Evolutionary conservation across 2,888 invertebrate species (phyloP), one percentile per base, ranked within the genome.

Genomic region (Hetaerina titia): DNA sequence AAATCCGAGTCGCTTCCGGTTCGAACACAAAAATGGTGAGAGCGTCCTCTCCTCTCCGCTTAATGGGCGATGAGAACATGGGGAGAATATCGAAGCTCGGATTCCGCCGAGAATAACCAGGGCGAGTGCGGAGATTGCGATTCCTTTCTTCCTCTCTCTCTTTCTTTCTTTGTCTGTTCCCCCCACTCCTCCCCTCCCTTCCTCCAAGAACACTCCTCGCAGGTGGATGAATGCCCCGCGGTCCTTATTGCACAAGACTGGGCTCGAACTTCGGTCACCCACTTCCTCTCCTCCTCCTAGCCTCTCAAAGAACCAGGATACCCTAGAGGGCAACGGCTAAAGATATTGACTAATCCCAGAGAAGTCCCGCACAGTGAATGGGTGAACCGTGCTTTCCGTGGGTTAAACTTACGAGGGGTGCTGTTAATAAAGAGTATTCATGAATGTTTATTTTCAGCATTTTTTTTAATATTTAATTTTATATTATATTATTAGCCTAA

Each of bases 11-110:
- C 81, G 81, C 31, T 81, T 81, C 81, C 31, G 81, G 81, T 81
- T 31, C 81, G 81, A 22, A 15, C 8, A 31, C 81, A 81, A 81
- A 81, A 31, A 81, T 81, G 81, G 31, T 25, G 81, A 25, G 81
- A 81, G 25, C 81, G 81, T 81, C 81, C 81, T 81, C 45, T 31
- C 31, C 81, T 25, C 81, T 81, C 25, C 81, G 45, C 45, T 45
- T 81, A 81, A 81, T 81, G 81, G 25, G 25, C 31, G 81, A 81
- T 81, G 81, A 81, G 81, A 81, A 31, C 31, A 81, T 81, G 81
- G 81, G 81, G 4, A 31, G 31, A 81, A 81, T 81, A 81, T 81
- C 31, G 81, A 81, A 8, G 31, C 11, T 81, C 25, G 25, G 31
- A 31, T 31, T 31, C 31, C 81, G 81, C 81, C 81, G 25, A 31